phyloP scores from a whole-genome alignment of 2,113 vertebrate genomes.

The Neodon shergylaensis region DNA sequence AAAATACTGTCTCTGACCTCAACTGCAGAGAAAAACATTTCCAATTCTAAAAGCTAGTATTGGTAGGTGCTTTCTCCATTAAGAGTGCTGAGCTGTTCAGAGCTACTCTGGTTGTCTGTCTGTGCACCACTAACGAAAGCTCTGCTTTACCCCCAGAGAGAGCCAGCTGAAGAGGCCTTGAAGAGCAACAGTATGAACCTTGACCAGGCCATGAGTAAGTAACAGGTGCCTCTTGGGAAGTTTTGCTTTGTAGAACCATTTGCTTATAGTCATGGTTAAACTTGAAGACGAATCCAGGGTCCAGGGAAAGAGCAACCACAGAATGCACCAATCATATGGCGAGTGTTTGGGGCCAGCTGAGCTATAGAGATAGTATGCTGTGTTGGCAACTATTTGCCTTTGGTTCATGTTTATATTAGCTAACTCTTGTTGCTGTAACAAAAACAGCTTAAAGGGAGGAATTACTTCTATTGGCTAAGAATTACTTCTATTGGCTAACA shows the following conservation, averaged over 20 bases:
- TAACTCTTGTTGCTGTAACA: not conserved
- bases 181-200: constrained; percentile 99
- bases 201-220: constrained; percentile 99
- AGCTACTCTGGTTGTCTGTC: not conserved
- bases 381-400: not conserved
- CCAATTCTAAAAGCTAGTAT: not conserved
- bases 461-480: not conserved
- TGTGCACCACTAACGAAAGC: not conserved
- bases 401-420: not conserved
- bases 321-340: fast-evolving
- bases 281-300: not conserved
- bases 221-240: not conserved
- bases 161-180: constrained; percentile 98
- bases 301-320: fast-evolving
- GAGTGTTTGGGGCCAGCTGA: not conserved
- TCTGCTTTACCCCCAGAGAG: constrained; percentile 90
- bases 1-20: not conserved
- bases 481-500: not conserved
- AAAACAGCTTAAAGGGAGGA: not conserved
- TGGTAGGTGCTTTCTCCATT: fast-evolving
- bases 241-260: not conserved
- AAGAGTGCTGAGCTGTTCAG: fast-evolving
- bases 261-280: not conserved
- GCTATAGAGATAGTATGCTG: not conserved
- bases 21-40: not conserved